Evolutionary conservation across 2,113 vertebrate genomes (phyloP).

Genomic region (Oreochromis niloticus): DNA sequence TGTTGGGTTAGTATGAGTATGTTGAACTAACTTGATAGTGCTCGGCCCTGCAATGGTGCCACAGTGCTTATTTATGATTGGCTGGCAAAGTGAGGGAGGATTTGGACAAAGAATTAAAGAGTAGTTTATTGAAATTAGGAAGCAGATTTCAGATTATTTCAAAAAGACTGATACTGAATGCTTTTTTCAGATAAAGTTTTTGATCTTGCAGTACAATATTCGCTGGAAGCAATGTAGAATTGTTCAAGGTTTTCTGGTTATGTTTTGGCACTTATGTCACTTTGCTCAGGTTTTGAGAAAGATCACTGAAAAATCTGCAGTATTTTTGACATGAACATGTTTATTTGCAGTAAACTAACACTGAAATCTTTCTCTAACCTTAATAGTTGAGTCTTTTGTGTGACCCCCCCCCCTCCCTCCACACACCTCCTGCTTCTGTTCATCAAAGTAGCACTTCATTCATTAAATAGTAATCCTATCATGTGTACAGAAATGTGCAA

Average conservation of each 20-base stretch:
- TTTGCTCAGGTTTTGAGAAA: not conserved
- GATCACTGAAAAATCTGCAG: not conserved
- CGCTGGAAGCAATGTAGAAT: not conserved
- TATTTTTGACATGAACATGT: not conserved
- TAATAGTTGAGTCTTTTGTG: not conserved
- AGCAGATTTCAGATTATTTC: not conserved
- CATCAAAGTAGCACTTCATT: not conserved
- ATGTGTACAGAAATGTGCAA: not conserved
- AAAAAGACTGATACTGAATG: not conserved
- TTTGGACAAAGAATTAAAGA: not conserved
- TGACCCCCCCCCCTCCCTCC: no score
- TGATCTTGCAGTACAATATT: not conserved
- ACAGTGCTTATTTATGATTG: not conserved
- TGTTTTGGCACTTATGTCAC: not conserved
- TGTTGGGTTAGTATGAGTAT: not conserved
- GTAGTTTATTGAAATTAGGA: not conserved
- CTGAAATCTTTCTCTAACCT: not conserved
- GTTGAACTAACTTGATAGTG: not conserved
- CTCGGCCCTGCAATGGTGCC: not conserved
- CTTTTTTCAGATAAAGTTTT: not conserved
- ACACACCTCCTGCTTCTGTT: not conserved
- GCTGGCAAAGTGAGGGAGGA: not conserved
- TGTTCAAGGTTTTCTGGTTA: not conserved
- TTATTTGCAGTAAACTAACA: not conserved
- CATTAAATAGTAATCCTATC: not conserved